Base-by-base conservation (phyloP, 2,797 vertebrate species). In the Anguilla anguilla region DNA sequence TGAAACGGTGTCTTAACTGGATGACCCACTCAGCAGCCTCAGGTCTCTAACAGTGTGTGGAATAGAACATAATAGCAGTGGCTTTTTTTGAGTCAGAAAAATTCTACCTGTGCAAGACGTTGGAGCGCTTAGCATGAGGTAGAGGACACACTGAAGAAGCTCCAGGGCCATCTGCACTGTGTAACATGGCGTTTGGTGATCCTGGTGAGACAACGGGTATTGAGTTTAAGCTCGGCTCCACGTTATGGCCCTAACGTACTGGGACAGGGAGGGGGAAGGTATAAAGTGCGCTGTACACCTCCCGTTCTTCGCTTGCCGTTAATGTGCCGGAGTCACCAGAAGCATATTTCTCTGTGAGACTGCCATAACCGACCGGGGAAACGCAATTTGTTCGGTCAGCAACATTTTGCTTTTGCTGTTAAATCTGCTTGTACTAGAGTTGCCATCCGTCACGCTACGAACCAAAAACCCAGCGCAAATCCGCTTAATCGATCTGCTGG, bases 401-500 rank as follows among this genome's bases (percentile, higher is more conserved):
- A 67, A 67, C 64, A 67, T n/a, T 67, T 67, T 67, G 25, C 64
- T 25, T 28, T 67, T 67, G 6, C 64, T 6, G 7, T 67, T 67
- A 67, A 67, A 28, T 67, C 22, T 67, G 64, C 64, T n/a, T 67
- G 64, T 67, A 28, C 64, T 67, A 67, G n/a, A 67, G 4, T 67
- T 67, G 22, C 64, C 64, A 67, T 67, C 64, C 25, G 25, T 67
- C 64, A 67, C 6, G 64, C 64, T 67, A 6, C n/a, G 6, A 25
- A 25, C n/a, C 25, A 64, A 67, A 67, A 28, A 28, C 22, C 64
- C 64, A 28, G 64, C 64, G 10, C n/a, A 67, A 67, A n/a, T 67
- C 64, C 64, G 6, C 64, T 67, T n/a, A 67, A n/a, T 67, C 64
- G 64, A 28, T 67, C n/a, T n/a, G 64, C 15, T 67, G 9, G 97